Conservation (phyloP, 2,888 invertebrate species). For the Hypsopygia costalis region DNA sequence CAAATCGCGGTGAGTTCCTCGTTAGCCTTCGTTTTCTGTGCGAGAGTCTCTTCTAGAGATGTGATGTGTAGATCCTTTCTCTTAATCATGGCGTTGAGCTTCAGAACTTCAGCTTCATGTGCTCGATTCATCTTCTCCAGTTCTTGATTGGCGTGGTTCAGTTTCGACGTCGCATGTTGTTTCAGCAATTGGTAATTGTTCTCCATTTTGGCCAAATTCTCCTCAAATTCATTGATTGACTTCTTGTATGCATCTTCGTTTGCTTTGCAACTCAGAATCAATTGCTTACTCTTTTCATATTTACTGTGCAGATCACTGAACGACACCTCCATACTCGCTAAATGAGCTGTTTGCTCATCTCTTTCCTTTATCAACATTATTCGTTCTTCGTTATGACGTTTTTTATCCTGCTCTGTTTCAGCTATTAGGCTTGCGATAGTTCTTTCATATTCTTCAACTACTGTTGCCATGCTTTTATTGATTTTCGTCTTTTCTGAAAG, state of each 20-base stretch:
- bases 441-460: conserved; percentile 89
- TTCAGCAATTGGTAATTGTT: conserved; percentile 92
- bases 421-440: conserved; percentile 87
- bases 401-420: conserved; percentile 85
- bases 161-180: conserved; percentile 92
- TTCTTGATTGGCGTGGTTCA: conserved; percentile 88
- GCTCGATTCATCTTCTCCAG: conserved; percentile 86
- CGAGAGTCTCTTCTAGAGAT: conserved; percentile 89
- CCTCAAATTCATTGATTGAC: conserved; percentile 85
- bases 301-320: conserved; percentile 83
- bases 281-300: conserved; percentile 84
- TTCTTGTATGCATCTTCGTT: conserved; percentile 85
- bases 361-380: conserved; percentile 77
- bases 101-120: conserved; percentile 90
- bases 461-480: conserved; percentile 81
- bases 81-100: conserved; percentile 91
- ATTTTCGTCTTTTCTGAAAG: conserved; percentile 63
- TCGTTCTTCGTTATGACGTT: conserved; percentile 76
- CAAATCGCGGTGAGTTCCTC: conserved; percentile 93
- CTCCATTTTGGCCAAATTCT: conserved; percentile 86
- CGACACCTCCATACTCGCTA: conserved; percentile 82
- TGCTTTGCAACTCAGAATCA: conserved; percentile 75
- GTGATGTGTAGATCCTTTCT: conserved; percentile 92
- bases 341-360: conserved; percentile 81
- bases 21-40: conserved; percentile 94